phyloP scores from a whole-genome alignment of 2,888 invertebrate genomes.

The Priapulus caudatus region DNA sequence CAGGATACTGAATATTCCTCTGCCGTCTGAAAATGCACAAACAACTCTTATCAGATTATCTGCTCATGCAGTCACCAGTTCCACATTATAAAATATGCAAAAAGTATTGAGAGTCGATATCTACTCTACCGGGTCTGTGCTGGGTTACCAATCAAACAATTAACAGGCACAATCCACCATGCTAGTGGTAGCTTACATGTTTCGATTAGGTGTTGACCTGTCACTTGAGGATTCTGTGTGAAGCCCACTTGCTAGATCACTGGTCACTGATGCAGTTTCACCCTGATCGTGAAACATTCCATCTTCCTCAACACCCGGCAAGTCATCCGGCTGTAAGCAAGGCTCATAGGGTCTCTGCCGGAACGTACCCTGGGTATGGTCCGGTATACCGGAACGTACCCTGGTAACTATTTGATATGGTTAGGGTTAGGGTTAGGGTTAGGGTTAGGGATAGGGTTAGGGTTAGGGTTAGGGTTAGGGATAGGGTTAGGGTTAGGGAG shows the following conservation, averaged over 20 bases:
- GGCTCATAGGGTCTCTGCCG: conserved; percentile 4
- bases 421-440: too few species aligned
- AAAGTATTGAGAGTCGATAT: too few species aligned
- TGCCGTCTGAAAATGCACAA: background rate
- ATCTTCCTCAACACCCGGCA: background rate
- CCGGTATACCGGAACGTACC: too few species aligned
- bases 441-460: too few species aligned
- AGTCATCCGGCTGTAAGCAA: conserved; percentile 26
- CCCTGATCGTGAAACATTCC: background rate
- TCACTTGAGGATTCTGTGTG: background rate
- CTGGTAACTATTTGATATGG: too few species aligned
- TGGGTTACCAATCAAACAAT: too few species aligned
- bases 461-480: too few species aligned
- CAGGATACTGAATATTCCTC: conserved; percentile 24
- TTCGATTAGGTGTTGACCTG: background rate
- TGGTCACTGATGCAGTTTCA: background rate
- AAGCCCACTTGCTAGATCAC: background rate
- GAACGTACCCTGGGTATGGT: too few species aligned
- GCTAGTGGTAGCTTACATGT: background rate
- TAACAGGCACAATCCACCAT: too few species aligned
- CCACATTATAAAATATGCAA: background rate
- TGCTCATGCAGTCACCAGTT: background rate
- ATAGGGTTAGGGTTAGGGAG: too few species aligned
- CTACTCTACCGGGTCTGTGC: too few species aligned
- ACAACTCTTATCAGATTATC: background rate